Evolutionary conservation across 2,113 vertebrate species (phyloP).

Genomic region (Mormyrus lacerda): DNA sequence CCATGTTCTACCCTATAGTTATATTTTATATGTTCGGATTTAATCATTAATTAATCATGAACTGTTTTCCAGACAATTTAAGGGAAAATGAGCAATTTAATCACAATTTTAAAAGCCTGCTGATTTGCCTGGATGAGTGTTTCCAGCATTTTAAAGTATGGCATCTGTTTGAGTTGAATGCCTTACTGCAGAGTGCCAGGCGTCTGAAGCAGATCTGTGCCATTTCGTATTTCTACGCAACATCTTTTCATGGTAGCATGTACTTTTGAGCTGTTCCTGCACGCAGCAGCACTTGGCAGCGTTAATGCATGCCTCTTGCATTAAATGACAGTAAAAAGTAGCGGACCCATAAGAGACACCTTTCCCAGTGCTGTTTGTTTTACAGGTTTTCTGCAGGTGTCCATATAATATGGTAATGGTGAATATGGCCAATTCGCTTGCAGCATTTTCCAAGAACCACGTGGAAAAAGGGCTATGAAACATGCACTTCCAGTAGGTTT

Average conservation of each 20-base stretch:
- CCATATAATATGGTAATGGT: conserved; percentile 51
- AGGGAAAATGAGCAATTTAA: not conserved
- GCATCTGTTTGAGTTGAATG: not conserved
- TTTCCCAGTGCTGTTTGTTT: conserved; percentile 31
- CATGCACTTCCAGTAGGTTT: conserved; percentile 28
- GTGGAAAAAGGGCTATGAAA: conserved; percentile 32
- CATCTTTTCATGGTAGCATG: not conserved
- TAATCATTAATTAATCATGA: not conserved
- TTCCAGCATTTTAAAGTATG: not conserved
- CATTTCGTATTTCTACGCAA: not conserved
- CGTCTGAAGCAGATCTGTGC: not conserved
- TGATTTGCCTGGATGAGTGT: not conserved
- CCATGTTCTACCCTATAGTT: not conserved
- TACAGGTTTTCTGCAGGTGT: conserved; percentile 56
- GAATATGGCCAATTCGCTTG: conserved; percentile 29
- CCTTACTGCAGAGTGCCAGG: not conserved
- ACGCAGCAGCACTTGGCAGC: not conserved
- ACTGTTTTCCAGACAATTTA: not conserved
- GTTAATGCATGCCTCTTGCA: not conserved
- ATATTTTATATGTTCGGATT: not conserved
- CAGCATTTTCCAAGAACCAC: conserved; percentile 31
- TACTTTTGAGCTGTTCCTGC: not conserved
- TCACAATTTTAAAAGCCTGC: not conserved
- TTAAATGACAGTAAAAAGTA: not conserved
- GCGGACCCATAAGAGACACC: not conserved